Base-by-base conservation (phyloP, 2,797 vertebrate genomes). In the Australoheros facetus region DNA sequence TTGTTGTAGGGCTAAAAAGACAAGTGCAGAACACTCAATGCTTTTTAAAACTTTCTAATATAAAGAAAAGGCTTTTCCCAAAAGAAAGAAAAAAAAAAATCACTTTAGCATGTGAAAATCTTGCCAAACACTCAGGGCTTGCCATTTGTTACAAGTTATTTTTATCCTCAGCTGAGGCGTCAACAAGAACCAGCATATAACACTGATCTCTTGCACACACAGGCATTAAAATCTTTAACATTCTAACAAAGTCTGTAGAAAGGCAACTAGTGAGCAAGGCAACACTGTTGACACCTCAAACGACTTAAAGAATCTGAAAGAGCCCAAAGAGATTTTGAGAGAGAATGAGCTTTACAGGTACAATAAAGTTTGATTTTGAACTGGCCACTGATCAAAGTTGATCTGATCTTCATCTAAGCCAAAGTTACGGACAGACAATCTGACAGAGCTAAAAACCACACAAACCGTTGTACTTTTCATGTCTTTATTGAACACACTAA, bases 1-100 rank as follows among this genome's bases (percentile, higher is more conserved):
- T 73, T 56, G 78, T 70, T 81, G 56, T 37, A 14, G 14, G 84
- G 84, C 94, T 95, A 48, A 72, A 84, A 56, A 17, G n/a, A 39
- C 64, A 79, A 82, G 14, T 10, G 34, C 28, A 75, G 26, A 76
- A 57, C 14, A 73, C 58, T 53, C 2, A 56, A 60, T 3, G 48
- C 12, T 3, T 51, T 12, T 48, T 1, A 56, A 48, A 80, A 74
- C 55, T 19, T 45, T 21, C 10, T 54, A 4, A 16, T 14, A 4
- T 3, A 30, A 54, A 16, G 23, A 37, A 60, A 56, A 23, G 0
- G 8, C 66, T 64, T 5, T 1, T 19, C n/a, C 2, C 19, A 11
- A 10, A 55, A 12, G 7, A 70, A 39, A 30, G 8, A 51, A 60
- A 11, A 10, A 55, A 55, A 5, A 70, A 48, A 30, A 34, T 9